phyloP scores from a whole-genome alignment of 2,113 vertebrate species.

The Takifugu flavidus region DNA sequence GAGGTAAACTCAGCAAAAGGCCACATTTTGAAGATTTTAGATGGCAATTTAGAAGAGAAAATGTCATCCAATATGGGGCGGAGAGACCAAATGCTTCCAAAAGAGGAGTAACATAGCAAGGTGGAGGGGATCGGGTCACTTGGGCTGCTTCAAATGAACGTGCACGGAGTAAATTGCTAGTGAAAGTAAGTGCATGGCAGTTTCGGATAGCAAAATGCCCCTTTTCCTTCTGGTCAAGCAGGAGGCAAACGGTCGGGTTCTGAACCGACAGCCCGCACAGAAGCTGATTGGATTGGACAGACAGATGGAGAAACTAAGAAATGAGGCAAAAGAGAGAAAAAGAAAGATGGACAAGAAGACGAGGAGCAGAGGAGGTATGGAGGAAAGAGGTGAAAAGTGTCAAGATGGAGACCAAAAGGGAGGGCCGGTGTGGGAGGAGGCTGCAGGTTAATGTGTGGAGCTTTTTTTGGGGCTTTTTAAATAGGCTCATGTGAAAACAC shows the following conservation, averaged over 20 bases:
- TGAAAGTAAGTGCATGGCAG: conserved; percentile 55
- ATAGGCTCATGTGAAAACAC: conserved; percentile 40
- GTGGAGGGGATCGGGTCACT: conserved; percentile 18
- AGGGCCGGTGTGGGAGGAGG: not conserved
- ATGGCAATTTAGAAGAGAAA: conserved; percentile 29
- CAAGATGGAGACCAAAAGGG: conserved; percentile 26
- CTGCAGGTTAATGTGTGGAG: not conserved
- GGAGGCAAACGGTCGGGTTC: conserved; percentile 36
- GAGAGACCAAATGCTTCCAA: conserved; percentile 44
- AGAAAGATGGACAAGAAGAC: conserved; percentile 32
- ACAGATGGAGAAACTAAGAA: conserved; percentile 20
- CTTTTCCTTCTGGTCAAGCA: conserved; percentile 19
- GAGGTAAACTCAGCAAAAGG: conserved; percentile 25
- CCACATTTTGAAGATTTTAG: conserved; percentile 23
- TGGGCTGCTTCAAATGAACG: conserved; percentile 20
- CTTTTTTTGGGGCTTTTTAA: conserved; percentile 16
- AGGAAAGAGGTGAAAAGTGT: conserved; percentile 17
- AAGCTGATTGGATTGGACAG: conserved; percentile 45
- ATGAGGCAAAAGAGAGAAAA: conserved; percentile 7
- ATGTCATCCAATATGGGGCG: conserved; percentile 46
- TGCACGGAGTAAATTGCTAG: conserved; percentile 6
- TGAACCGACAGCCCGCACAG: conserved; percentile 12
- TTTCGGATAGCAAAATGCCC: conserved; percentile 28
- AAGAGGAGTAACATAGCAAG: conserved; percentile 50
- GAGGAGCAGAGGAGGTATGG: conserved; percentile 16